phyloP scores from a whole-genome alignment of 92 coral and sea anemone genomes.

The Isaurus tuberculatus region DNA sequence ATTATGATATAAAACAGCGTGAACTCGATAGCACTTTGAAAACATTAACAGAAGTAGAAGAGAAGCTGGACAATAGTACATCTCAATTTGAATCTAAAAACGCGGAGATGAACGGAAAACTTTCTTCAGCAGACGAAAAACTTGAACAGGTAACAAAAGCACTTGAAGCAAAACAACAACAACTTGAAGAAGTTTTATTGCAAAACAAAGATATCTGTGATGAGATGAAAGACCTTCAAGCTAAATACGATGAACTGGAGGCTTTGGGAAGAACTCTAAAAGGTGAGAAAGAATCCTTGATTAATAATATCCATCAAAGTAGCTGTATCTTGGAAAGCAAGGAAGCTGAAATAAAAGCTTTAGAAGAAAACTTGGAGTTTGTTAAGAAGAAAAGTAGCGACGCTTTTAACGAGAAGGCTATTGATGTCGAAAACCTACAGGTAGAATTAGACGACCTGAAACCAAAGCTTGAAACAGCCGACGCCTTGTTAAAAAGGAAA shows the following conservation, averaged over 20 bases:
- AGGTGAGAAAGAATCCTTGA: slow-evolving; percentile 43
- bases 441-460: slow-evolving; percentile 45
- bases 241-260: slow-evolving; percentile 53
- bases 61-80: slow-evolving; percentile 20
- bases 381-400: slow-evolving; percentile 6
- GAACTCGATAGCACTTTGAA: not conserved
- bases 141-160: slow-evolving; percentile 37
- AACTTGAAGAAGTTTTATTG: slow-evolving; percentile 45
- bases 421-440: slow-evolving; percentile 16
- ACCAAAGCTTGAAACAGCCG: slow-evolving; percentile 50
- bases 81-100: slow-evolving; percentile 20
- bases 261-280: slow-evolving; percentile 30
- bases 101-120: slow-evolving; percentile 31
- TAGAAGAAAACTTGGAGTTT: slow-evolving; percentile 23
- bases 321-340: slow-evolving; percentile 58
- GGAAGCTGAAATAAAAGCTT: slow-evolving; percentile 53
- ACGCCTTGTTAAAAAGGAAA: slow-evolving; percentile 43
- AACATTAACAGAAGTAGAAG: slow-evolving; percentile 31
- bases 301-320: slow-evolving; percentile 44
- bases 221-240: slow-evolving; percentile 52
- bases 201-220: slow-evolving; percentile 36
- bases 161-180: slow-evolving; percentile 40
- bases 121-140: slow-evolving; percentile 46
- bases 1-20: slow-evolving; percentile 8
- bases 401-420: not conserved